Evolutionary conservation across 2,888 invertebrate species (phyloP).

Genomic region (Axea sp.): DNA sequence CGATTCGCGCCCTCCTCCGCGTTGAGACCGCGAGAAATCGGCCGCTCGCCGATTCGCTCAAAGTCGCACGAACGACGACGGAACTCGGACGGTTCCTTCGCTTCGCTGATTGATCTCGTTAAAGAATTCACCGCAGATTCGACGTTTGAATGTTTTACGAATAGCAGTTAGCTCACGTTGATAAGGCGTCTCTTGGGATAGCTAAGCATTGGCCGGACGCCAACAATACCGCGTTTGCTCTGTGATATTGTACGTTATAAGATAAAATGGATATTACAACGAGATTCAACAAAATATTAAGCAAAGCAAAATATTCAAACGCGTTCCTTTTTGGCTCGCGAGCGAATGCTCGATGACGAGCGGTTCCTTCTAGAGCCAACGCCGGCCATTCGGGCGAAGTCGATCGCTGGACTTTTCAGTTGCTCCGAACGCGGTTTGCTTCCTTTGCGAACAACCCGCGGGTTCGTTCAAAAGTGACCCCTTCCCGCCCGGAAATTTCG

Average conservation of each 20-base stretch:
- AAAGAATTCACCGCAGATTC: slow-evolving; percentile 22
- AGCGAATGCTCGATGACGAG: no score
- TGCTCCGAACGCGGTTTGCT: no score
- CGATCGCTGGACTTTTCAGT: no score
- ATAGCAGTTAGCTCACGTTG: slow-evolving; percentile 32
- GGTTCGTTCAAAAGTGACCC: slow-evolving; percentile 8
- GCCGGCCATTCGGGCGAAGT: no score
- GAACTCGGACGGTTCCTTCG: no score
- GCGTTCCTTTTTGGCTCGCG: slow-evolving; percentile 1
- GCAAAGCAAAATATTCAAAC: no score
- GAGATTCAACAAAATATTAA: slow-evolving; percentile 49
- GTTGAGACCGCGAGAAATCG: no score
- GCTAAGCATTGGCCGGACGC: slow-evolving; percentile 54
- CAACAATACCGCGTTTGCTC: slow-evolving; percentile 77
- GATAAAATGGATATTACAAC: slow-evolving; percentile 76
- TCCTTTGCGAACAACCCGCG: slow-evolving; percentile 13
- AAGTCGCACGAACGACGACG: no score
- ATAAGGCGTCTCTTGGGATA: slow-evolving; percentile 45
- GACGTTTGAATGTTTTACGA: slow-evolving; percentile 36
- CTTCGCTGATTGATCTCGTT: no score
- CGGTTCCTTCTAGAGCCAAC: slow-evolving; percentile 30
- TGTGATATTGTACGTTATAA: slow-evolving; percentile 79
- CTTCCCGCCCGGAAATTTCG: no score
- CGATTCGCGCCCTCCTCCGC: no score
- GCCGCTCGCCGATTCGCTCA: no score